phyloP scores from a whole-genome alignment of 2,113 vertebrate species.

The Apaloderma vittatum region DNA sequence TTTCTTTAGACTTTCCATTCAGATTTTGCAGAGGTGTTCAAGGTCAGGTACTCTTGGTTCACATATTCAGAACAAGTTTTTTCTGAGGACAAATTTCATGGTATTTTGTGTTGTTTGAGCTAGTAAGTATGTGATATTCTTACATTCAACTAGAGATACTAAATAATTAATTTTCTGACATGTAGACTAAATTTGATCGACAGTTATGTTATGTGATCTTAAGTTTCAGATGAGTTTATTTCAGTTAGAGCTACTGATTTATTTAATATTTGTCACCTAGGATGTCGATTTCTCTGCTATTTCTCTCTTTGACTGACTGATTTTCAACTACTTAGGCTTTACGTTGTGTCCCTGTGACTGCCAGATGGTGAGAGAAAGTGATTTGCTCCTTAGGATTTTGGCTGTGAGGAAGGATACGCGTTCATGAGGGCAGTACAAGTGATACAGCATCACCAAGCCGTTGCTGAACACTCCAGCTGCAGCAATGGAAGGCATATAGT shows the following conservation, averaged over 20 bases:
- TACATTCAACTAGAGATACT: neutral
- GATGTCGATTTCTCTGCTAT: neutral
- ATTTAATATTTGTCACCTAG: neutral
- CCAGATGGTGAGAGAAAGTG: neutral
- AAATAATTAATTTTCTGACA: neutral
- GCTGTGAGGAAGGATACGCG: neutral
- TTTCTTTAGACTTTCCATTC: neutral
- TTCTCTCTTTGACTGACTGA: neutral
- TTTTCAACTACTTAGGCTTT: neutral
- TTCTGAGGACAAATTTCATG: neutral
- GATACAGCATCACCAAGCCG: neutral
- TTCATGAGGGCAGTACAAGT: neutral
- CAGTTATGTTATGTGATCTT: neutral
- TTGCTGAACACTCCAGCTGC: slow-evolving; percentile 5
- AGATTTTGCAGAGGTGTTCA: neutral
- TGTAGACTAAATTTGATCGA: neutral
- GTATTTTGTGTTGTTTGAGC: neutral
- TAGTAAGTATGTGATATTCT: neutral
- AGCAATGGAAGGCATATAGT: neutral
- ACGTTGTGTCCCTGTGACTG: neutral
- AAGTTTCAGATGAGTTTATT: neutral
- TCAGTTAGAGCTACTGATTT: neutral
- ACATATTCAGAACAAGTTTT: neutral
- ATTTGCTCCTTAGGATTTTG: slow-evolving; percentile 1
- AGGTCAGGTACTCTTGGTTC: neutral